Evolutionary conservation across 2,888 invertebrate species (phyloP), one percentile per base, ranked within the genome.

Genomic region (Drosophila leonis): DNA sequence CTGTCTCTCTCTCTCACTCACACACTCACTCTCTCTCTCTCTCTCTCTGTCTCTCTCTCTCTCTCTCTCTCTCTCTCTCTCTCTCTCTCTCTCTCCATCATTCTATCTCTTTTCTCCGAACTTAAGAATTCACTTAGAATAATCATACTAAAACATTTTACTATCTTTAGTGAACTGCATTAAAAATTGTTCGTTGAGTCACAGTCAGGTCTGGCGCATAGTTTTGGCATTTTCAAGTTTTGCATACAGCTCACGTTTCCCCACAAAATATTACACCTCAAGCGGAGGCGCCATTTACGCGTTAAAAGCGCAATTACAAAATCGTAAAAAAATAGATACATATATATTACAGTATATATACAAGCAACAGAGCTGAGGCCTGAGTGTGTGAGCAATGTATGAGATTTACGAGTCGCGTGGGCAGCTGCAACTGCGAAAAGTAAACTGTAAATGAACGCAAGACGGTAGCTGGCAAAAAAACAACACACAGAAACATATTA

Each of bases 391-490:
- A 76, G 69, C 63, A 56, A 59, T 72, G 51, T 35, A 20, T 33
- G 27, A 37, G 67, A 72, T 83, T 77, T 83, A 76, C 77, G 84
- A 88, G 68, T 48, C 84, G 84, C 84, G 84, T 87, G 84, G 79
- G 89, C 49, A 46, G 83, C 60, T 46, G 85, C 65, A 42, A 37
- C 65, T 76, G 80, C 49, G 55, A 73, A 70, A 73, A 69, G 71
- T 65, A 75, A 86, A 70, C 72, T 72, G 78, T 83, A 75, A 88
- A 78, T 83, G 68, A 70, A 66, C 86, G 67, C 66, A 44, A 35
- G 59, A 55, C 80, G 51, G 65, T 65, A 63, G 66, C 74, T 67
- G 76, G 62, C 42, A 10, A n/a, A 15, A 15, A 24, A 44, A 15
- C 4, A n/a, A 46, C 1, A 29, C 5, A n/a, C 10, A n/a, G 44